These are phyloP conservation scores for Bradypodion ventrale DNA, from an alignment of 2,797 vertebrate genomes.

Conservation along the genomic window DNA sequence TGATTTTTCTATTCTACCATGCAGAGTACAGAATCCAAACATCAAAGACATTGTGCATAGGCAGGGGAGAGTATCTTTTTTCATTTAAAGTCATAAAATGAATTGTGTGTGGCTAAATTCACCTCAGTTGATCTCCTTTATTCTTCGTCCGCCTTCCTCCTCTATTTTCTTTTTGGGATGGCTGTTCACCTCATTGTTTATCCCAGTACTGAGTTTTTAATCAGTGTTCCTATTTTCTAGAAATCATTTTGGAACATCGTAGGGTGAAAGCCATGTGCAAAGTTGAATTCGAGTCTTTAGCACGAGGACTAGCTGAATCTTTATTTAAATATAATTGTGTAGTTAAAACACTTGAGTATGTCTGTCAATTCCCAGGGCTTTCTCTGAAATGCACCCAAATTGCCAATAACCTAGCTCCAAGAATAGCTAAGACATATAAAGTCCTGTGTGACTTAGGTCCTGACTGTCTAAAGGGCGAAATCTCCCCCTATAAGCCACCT, in stretches of 20 bases:
- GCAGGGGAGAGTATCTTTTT: no score
- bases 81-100: no score
- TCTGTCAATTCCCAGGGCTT: no score
- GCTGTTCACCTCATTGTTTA: constrained; percentile 1
- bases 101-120: background rate
- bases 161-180: background rate
- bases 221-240: background rate
- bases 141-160: background rate
- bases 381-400: background rate
- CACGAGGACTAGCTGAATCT: background rate
- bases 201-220: background rate
- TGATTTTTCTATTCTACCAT: background rate
- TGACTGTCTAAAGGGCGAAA: no score
- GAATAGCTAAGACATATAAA: background rate
- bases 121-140: background rate
- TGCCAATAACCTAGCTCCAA: no score
- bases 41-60: no score
- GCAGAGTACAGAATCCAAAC: no score
- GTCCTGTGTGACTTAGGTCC: no score
- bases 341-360: no score
- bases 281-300: background rate
- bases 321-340: no score
- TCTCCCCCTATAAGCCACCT: no score
- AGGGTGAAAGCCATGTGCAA: background rate
- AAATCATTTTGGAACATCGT: background rate